phyloP scores from a whole-genome alignment of 2,888 invertebrate genomes.

The Coecobrya sp. region DNA sequence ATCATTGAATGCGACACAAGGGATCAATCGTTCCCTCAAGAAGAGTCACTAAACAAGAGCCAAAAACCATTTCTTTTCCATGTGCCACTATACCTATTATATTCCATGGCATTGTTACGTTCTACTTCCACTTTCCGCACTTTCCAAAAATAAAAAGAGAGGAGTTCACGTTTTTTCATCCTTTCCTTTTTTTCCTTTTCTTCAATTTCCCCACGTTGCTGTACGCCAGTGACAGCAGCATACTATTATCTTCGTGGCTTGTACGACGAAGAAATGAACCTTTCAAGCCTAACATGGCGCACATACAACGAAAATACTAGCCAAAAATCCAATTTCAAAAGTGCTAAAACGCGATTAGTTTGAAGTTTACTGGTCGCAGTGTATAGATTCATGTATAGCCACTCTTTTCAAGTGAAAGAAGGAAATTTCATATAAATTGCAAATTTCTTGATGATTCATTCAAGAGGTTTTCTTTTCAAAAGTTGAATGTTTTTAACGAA shows the following conservation, averaged over 20 bases:
- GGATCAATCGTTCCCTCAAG: conserved; percentile 82
- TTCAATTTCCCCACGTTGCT: background rate
- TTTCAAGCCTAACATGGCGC: too few relatives aligned
- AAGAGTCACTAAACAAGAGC: conserved; percentile 59
- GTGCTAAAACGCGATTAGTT: conserved; percentile 26
- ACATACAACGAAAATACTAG: background rate
- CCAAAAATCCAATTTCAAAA: background rate
- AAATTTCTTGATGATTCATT: conserved; percentile 52
- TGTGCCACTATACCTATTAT: conserved; percentile 15
- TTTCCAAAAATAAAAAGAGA: conserved; percentile 10
- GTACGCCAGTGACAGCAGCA: background rate
- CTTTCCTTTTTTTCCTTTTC: conserved; percentile 16
- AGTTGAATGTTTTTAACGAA: conserved; percentile 26
- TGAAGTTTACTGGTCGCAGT: background rate
- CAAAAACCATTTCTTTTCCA: conserved; percentile 17
- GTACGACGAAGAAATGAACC: too few relatives aligned
- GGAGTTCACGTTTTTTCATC: conserved; percentile 6
- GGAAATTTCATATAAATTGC: conserved; percentile 31
- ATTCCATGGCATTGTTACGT: conserved; percentile 53
- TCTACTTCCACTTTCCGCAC: conserved; percentile 5
- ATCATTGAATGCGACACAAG: conserved; percentile 82
- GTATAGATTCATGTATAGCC: background rate
- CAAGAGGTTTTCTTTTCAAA: conserved; percentile 22
- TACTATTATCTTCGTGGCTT: too few relatives aligned
- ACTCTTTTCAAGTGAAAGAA: background rate